These are phyloP conservation scores for Mactromeris polynyma DNA, from an alignment of 2,888 invertebrate species.

Conservation along the genomic window DNA sequence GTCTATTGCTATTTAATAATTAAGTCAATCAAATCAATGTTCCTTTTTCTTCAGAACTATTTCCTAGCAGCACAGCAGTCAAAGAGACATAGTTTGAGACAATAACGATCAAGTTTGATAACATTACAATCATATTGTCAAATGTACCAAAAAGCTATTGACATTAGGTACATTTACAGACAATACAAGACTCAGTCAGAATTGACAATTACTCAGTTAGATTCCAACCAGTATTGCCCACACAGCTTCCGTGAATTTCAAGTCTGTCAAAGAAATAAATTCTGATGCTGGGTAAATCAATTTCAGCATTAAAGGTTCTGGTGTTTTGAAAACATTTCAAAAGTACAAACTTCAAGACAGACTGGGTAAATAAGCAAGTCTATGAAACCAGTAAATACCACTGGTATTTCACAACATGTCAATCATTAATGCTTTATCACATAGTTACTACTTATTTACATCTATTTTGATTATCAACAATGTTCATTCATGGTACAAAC, in stretches of 20 bases:
- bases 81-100: neutral
- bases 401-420: neutral
- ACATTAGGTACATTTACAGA: neutral
- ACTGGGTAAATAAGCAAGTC: conserved; percentile 6
- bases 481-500: neutral
- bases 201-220: neutral
- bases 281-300: neutral
- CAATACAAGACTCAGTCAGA: neutral
- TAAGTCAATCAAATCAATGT: neutral
- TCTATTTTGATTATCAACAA: neutral
- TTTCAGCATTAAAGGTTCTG: neutral
- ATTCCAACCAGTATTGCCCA: neutral
- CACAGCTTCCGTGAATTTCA: neutral
- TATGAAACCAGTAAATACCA: neutral
- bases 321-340: neutral
- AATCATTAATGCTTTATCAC: neutral
- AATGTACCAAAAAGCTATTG: neutral
- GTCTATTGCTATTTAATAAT: neutral
- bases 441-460: neutral
- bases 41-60: neutral
- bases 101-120: neutral
- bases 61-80: neutral
- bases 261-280: neutral
- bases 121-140: conserved; percentile 6
- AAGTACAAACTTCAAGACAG: neutral